Evolutionary conservation across 2,888 invertebrate genomes (phyloP).

Genomic region (Cheilosia urbana): DNA sequence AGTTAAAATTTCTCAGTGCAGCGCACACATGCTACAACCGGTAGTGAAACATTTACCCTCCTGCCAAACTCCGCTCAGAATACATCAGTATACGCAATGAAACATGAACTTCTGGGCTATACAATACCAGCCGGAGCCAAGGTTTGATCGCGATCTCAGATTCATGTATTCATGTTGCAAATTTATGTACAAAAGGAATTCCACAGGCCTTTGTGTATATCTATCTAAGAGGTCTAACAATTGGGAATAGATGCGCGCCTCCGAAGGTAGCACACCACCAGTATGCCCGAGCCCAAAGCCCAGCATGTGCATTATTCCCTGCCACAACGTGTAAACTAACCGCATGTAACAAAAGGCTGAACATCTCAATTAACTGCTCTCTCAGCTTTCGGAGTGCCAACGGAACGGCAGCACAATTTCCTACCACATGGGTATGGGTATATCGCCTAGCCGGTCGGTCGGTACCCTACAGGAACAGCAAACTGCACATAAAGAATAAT

Average conservation of each 20-base stretch:
- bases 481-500: conserved; percentile 55
- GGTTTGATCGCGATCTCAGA: conserved; percentile 68
- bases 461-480: conserved; percentile 4
- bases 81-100: conserved; percentile 75
- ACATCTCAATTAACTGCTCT: conserved; percentile 77
- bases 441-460: not conserved
- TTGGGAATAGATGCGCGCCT: conserved; percentile 53
- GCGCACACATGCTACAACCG: conserved; percentile 3
- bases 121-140: conserved; percentile 13
- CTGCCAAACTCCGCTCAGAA: conserved; percentile 38
- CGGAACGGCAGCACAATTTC: conserved; percentile 23
- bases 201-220: conserved; percentile 52
- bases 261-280: conserved; percentile 25
- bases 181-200: conserved; percentile 73
- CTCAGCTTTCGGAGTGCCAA: conserved; percentile 51
- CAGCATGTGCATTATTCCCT: conserved; percentile 69
- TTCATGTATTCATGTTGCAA: conserved; percentile 75
- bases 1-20: conserved; percentile 25
- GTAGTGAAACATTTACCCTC: conserved; percentile 34
- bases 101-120: conserved; percentile 54
- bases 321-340: conserved; percentile 71
- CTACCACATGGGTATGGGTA: not conserved
- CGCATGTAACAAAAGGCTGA: conserved; percentile 74
- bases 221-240: conserved; percentile 44
- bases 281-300: not conserved